Conservation (phyloP, 2,797 vertebrate species). For the Gorsachius magnificus region DNA sequence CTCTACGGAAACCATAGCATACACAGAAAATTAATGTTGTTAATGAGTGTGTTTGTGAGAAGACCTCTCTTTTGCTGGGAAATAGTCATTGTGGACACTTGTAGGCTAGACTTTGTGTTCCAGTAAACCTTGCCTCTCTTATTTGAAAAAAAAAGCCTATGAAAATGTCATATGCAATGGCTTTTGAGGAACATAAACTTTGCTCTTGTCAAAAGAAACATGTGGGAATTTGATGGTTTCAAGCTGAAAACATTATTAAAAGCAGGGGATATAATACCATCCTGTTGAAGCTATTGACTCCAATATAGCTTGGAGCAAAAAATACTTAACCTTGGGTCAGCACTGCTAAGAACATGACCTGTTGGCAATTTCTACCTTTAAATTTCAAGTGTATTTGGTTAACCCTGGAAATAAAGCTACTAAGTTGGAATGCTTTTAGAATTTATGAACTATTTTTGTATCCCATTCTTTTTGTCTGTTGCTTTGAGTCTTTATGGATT, state of each 20-base stretch:
- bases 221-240: background rate
- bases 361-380: background rate
- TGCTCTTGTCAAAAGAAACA: background rate
- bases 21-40: background rate
- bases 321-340: background rate
- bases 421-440: background rate
- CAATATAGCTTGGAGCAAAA: background rate
- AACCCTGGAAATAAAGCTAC: background rate
- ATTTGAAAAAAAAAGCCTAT: background rate
- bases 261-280: background rate
- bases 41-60: background rate
- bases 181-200: background rate
- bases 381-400: background rate
- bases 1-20: background rate
- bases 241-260: background rate
- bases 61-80: background rate
- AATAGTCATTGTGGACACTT: background rate
- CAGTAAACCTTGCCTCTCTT: background rate
- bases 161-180: background rate
- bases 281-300: background rate
- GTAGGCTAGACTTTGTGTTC: background rate
- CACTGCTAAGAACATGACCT: background rate
- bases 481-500: background rate
- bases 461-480: background rate
- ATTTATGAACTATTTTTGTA: background rate